Conservation (phyloP, 2,797 vertebrate genomes). For the Siniperca scherzeri region DNA sequence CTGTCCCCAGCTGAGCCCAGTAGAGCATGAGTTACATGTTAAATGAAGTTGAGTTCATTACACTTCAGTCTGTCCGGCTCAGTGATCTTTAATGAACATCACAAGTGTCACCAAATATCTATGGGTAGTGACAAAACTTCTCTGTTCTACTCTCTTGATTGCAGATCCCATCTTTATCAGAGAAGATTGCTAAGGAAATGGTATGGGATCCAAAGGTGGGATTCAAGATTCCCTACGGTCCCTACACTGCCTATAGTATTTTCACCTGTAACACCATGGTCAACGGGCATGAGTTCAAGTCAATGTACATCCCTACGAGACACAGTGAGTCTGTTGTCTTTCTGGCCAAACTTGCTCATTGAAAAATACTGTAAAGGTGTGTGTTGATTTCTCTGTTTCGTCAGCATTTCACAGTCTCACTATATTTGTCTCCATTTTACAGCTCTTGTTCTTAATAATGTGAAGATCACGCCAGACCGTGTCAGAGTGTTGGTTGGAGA, state of each 20-base stretch:
- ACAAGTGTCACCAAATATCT: conserved; percentile 23
- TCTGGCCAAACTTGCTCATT: background rate
- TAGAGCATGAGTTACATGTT: conserved; percentile 51
- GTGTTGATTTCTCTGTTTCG: background rate
- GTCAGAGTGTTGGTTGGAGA: conserved; percentile 87
- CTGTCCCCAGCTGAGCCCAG: conserved; percentile 64
- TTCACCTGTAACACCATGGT: conserved; percentile 82
- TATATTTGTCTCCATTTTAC: conserved; percentile 39
- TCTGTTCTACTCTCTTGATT: conserved; percentile 42
- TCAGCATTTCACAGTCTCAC: background rate
- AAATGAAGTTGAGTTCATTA: conserved; percentile 50
- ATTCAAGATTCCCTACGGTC: conserved; percentile 83
- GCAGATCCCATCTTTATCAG: conserved; percentile 64
- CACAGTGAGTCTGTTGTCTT: conserved; percentile 83
- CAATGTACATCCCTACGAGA: conserved; percentile 80
- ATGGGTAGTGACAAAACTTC: conserved; percentile 16
- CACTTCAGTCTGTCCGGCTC: conserved; percentile 44
- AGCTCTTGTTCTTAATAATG: conserved; percentile 69
- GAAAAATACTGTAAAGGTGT: background rate
- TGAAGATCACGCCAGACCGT: conserved; percentile 71
- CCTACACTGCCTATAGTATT: conserved; percentile 25
- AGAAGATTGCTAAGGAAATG: conserved; percentile 43
- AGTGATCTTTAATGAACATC: conserved; percentile 46
- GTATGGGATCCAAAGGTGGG: conserved; percentile 90
- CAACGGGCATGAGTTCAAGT: conserved; percentile 50